Conservation (phyloP, 2,797 vertebrate genomes). For the Enteromius treurensis region DNA sequence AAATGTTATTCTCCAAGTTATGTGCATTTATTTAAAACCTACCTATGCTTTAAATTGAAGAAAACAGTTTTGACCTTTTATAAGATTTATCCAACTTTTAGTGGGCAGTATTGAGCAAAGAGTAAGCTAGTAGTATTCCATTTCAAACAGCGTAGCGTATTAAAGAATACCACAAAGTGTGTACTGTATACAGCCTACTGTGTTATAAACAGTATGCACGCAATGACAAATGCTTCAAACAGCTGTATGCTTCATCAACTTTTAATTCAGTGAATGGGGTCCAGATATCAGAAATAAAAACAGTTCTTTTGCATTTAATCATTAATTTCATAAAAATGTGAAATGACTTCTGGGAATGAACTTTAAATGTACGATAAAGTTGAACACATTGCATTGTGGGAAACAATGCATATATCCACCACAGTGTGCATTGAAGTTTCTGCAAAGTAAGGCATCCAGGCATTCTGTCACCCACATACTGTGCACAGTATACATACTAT, state of each 20-base stretch:
- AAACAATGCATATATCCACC: background rate
- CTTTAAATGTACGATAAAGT: background rate
- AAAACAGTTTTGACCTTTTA: background rate
- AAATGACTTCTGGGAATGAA: background rate
- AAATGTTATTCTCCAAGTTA: no score
- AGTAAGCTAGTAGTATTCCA: background rate
- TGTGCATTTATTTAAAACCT: background rate
- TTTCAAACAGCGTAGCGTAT: background rate
- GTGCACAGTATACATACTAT: background rate
- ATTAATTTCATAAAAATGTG: background rate
- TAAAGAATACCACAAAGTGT: background rate
- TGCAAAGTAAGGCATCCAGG: background rate
- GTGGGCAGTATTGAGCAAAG: background rate
- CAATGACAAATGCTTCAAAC: background rate
- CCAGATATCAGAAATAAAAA: slow-evolving; percentile 12
- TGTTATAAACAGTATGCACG: background rate
- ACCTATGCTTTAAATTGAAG: background rate
- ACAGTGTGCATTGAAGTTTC: background rate
- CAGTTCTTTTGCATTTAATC: background rate
- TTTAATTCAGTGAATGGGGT: background rate
- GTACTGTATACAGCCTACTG: background rate
- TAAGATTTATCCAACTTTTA: background rate
- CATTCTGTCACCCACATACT: background rate
- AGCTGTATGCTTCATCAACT: background rate
- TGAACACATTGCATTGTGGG: background rate